Conservation (phyloP, 2,113 vertebrate genomes). For the Monopterus albus region DNA sequence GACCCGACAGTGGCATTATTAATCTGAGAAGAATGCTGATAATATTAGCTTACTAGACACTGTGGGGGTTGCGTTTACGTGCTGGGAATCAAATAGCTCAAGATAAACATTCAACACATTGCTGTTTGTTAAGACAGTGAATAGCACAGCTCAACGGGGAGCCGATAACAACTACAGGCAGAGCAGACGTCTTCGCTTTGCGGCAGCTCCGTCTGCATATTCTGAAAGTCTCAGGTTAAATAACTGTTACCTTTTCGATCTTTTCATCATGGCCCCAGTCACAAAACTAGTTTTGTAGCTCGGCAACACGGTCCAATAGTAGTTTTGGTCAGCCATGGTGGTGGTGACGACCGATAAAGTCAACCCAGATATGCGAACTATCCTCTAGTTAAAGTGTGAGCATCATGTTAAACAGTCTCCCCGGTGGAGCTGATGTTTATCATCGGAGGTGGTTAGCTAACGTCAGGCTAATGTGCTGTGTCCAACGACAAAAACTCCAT, state of each 20-base stretch:
- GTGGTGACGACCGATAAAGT: constrained; percentile 30
- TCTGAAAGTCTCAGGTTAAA: too few relatives aligned
- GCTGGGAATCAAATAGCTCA: constrained; percentile 19
- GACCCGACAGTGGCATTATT: background rate
- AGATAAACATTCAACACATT: constrained; percentile 54
- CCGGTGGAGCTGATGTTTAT: background rate
- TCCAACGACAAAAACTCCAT: constrained; percentile 60
- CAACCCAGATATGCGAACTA: constrained; percentile 6
- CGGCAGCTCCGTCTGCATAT: background rate
- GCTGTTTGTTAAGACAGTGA: constrained; percentile 29
- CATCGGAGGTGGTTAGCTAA: constrained; percentile 3
- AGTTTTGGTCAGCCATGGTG: constrained; percentile 90
- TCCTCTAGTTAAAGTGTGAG: constrained; percentile 12
- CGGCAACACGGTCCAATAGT: constrained; percentile 88
- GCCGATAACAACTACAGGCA: constrained; percentile 33
- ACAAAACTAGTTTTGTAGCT: constrained; percentile 89
- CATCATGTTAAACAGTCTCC: constrained; percentile 36
- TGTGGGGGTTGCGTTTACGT: constrained; percentile 23
- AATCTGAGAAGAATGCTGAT: background rate
- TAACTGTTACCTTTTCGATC: constrained; percentile 88
- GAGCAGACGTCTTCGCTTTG: constrained; percentile 8
- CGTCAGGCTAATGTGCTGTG: constrained; percentile 46
- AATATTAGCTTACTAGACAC: background rate
- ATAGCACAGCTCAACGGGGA: constrained; percentile 23
- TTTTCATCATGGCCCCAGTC: constrained; percentile 87